phyloP scores from a whole-genome alignment of 2,113 vertebrate species.

The Xiphophorus couchianus region DNA sequence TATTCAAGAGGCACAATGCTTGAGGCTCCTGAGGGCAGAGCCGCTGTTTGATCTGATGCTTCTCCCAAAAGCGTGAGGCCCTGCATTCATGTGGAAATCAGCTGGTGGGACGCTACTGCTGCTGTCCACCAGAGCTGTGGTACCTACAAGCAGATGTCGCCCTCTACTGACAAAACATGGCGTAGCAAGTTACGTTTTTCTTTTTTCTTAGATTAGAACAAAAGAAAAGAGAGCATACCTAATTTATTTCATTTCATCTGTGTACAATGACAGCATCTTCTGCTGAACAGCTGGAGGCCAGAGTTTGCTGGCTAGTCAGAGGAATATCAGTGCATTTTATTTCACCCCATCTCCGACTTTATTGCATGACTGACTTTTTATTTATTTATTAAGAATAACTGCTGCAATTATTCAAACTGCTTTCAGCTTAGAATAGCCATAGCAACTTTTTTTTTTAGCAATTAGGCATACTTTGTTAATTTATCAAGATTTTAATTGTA shows the following conservation, averaged over 20 bases:
- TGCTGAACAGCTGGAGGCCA: no score
- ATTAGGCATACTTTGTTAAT: background rate
- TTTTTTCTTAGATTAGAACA: background rate
- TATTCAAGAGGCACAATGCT: constrained; percentile 60
- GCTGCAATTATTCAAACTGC: background rate
- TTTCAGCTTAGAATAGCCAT: background rate
- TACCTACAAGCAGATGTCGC: constrained; percentile 18
- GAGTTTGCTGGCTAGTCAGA: no score
- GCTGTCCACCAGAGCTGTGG: background rate
- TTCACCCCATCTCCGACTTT: no score
- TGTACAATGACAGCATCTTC: no score
- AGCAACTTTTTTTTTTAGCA: background rate
- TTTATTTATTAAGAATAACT: no score
- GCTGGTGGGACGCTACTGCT: constrained; percentile 1
- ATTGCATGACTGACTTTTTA: no score
- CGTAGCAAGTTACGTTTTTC: background rate
- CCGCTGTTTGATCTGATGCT: constrained; percentile 43
- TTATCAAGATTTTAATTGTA: background rate
- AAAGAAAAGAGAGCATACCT: no score
- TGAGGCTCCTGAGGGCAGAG: constrained; percentile 46
- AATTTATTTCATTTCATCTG: no score
- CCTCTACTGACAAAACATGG: constrained; percentile 51
- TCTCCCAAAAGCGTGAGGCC: constrained; percentile 31
- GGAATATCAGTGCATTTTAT: no score
- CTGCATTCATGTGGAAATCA: constrained; percentile 46